These are phyloP conservation scores for Anoplius nigerrimus DNA, from an alignment of 2,888 invertebrate genomes.

Conservation along the genomic window DNA sequence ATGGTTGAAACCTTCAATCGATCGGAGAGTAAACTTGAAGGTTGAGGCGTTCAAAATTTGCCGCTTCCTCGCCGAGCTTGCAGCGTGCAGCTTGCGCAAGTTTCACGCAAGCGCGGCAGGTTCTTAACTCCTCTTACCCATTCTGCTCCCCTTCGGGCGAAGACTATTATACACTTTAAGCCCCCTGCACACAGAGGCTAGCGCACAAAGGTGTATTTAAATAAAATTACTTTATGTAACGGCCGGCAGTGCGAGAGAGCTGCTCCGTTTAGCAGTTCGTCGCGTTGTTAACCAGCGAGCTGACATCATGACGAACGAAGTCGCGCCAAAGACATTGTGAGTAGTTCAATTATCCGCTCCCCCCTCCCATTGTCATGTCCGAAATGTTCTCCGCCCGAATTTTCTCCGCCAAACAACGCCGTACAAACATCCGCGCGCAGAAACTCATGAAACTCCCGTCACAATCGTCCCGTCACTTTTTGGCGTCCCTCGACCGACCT, in stretches of 20 bases:
- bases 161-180: constrained; percentile 42
- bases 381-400: too few species aligned
- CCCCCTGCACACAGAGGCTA: constrained; percentile 23
- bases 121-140: constrained; percentile 19
- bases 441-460: too few species aligned
- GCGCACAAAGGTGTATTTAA: constrained; percentile 58
- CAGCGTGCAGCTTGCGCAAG: constrained; percentile 8
- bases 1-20: too few species aligned
- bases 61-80: constrained; percentile 10
- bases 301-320: constrained; percentile 49
- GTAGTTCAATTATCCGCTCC: constrained; percentile 28
- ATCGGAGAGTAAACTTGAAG: neutral
- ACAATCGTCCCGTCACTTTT: too few species aligned
- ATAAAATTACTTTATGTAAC: constrained; percentile 61
- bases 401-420: too few species aligned
- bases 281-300: constrained; percentile 16
- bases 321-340: constrained; percentile 55
- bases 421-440: too few species aligned
- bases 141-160: neutral
- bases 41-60: constrained; percentile 15
- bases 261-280: constrained; percentile 21
- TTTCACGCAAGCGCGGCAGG: constrained; percentile 34
- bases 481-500: too few species aligned
- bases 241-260: constrained; percentile 32
- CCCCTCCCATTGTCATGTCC: too few species aligned